Evolutionary conservation across 2,888 invertebrate genomes (phyloP), one percentile per base, ranked within the genome.

Genomic region (Euzophera pinguis): DNA sequence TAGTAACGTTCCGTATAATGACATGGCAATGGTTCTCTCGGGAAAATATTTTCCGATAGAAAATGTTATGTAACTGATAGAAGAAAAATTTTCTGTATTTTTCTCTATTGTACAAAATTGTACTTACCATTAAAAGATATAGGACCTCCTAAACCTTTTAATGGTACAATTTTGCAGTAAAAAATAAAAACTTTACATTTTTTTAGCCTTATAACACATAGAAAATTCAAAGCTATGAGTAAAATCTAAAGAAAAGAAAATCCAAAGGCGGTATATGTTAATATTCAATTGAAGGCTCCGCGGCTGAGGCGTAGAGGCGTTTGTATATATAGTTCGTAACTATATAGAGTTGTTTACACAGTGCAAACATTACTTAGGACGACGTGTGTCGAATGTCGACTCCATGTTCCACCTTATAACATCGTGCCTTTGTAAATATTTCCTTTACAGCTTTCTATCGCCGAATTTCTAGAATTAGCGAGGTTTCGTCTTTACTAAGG

Each of bases 331-430:
- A n/a, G n/a, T n/a, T n/a, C n/a, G n/a, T 32, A 32, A 2, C 9
- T 32, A 10, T 32, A 10, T 32, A 9, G 32, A 10, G 34, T 32
- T 32, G 37, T 37, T 37, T 37, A 10, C 6, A 5, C 1, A 50
- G 39, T 7, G 52, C 53, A 59, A 56, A 59, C 53, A 55, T 57
- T 50, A 50, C 56, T 56, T 47, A 53, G 53, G 53, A 45, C 50
- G 41, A 34, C 56, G 53, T 47, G 56, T 35, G 27, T 32, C 12
- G 52, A 56, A 59, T 59, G 47, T 22, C 22, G 22, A 22, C 22
- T 22, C 22, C 38, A 6, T 12, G 12, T 12, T 34, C 22, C 22
- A 32, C 32, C 10, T 32, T 10, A 32, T 12, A 37, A 37, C 5
- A 12, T n/a, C 1, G 37, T 12, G 10, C 37, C 2, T 12, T 5